A percentile compares a stretch with the other conserved stretches of the same genome.
Conservation (phyloP, 2,888 invertebrate genomes). For the Carterocephalus palaemon region DNA sequence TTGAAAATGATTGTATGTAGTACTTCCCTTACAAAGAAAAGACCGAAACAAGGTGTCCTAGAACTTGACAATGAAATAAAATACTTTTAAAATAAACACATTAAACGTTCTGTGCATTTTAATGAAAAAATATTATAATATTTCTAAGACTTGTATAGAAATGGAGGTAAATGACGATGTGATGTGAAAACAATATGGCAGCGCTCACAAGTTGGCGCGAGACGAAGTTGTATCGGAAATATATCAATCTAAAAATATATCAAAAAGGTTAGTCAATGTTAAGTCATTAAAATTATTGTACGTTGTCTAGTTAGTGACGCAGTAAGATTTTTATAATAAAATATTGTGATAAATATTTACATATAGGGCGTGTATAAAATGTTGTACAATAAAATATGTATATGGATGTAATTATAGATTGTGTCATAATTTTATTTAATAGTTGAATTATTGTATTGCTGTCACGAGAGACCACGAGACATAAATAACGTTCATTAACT, state of each 20-base stretch:
- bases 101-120: too few relatives aligned
- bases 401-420: conserved; percentile 55
- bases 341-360: conserved; percentile 63
- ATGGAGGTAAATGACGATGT: conserved; percentile 1
- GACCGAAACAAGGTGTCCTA: too few relatives aligned
- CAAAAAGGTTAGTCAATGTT: conserved; percentile 49
- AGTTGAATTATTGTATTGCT: conserved; percentile 30
- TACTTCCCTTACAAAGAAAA: too few relatives aligned
- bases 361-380: conserved; percentile 52
- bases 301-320: conserved; percentile 54
- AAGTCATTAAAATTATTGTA: conserved; percentile 70
- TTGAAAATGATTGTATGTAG: too few relatives aligned
- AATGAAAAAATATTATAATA: too few relatives aligned
- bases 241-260: conserved; percentile 29
- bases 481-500: too few relatives aligned
- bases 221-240: conserved; percentile 13
- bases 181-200: conserved; percentile 8
- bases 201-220: conserved; percentile 10
- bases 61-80: too few relatives aligned
- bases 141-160: too few relatives aligned
- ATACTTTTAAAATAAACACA: too few relatives aligned
- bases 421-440: conserved; percentile 53
- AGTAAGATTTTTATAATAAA: conserved; percentile 52
- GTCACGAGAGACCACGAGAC: too few relatives aligned
- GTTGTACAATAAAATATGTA: conserved; percentile 47